A percentile compares a stretch with the other conserved stretches of the same genome.
These are phyloP conservation scores for Odontamblyopus lacepedii DNA, from an alignment of 2,797 vertebrate genomes.

Conservation along the genomic window DNA sequence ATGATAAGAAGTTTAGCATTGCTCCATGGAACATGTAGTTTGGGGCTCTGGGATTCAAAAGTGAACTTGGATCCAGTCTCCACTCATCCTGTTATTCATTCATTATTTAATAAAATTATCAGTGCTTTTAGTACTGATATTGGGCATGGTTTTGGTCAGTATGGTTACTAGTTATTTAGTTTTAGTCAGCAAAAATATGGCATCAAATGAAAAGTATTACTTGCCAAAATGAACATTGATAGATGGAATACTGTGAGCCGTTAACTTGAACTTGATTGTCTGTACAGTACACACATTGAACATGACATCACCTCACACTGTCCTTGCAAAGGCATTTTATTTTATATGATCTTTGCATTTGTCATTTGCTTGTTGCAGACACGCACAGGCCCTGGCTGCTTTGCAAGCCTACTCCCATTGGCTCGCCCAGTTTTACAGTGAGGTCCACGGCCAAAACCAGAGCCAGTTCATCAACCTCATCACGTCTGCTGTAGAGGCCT, in stretches of 20 bases:
- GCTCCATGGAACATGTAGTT: too few species aligned
- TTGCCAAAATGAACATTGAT: too few species aligned
- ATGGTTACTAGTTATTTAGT: too few species aligned
- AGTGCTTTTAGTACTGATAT: too few species aligned
- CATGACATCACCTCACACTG: not conserved
- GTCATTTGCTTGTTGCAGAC: constrained; percentile 61
- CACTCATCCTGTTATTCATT: too few species aligned
- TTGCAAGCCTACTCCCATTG: constrained; percentile 96
- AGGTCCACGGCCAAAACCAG: constrained; percentile 89
- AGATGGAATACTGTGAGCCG: not conserved
- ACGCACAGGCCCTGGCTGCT: constrained; percentile 95
- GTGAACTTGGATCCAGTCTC: too few species aligned
- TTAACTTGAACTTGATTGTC: not conserved
- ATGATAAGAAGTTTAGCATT: too few species aligned
- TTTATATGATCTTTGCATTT: constrained; percentile 5
- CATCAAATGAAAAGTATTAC: too few species aligned
- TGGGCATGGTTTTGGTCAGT: too few species aligned
- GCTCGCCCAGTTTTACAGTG: constrained; percentile 94
- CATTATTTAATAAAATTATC: too few species aligned
- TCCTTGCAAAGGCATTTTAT: not conserved
- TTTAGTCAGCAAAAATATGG: too few species aligned
- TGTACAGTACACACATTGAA: not conserved
- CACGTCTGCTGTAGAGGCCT: constrained; percentile 89
- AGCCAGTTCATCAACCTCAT: constrained; percentile 91
- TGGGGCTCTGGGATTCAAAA: too few species aligned